phyloP scores from a whole-genome alignment of 1,140 invertebrate species.

The Rhizoglyphus robini region DNA sequence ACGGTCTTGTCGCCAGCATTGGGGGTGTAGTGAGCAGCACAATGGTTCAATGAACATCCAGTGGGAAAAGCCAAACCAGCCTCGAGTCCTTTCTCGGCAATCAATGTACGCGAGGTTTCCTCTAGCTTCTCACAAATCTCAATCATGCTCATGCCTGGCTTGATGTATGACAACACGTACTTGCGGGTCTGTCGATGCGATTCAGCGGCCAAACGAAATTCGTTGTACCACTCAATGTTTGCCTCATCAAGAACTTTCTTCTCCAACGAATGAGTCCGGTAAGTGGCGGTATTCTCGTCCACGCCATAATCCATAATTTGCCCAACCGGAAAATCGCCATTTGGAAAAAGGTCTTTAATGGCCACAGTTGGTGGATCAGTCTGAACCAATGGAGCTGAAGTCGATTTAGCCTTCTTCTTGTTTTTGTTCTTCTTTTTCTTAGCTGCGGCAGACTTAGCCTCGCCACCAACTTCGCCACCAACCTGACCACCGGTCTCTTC shows the following conservation, averaged over 20 bases:
- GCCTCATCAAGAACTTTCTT: constrained; percentile 50
- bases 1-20: constrained; percentile 95
- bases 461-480: constrained; percentile 24
- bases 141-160: constrained; percentile 98
- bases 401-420: background rate
- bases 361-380: constrained; percentile 73
- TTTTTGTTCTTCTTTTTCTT: constrained; percentile 24
- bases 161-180: constrained; percentile 77
- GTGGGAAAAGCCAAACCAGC: constrained; percentile 97
- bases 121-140: constrained; percentile 94
- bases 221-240: constrained; percentile 71
- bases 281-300: constrained; percentile 53
- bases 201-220: constrained; percentile 87
- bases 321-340: constrained; percentile 48
- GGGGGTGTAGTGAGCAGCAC: constrained; percentile 98
- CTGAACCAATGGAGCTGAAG: constrained; percentile 48
- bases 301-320: constrained; percentile 35
- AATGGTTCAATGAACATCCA: constrained; percentile 94
- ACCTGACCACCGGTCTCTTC: constrained; percentile 22
- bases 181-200: constrained; percentile 87
- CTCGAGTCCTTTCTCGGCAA: constrained; percentile 86
- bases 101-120: constrained; percentile 71
- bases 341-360: constrained; percentile 64
- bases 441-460: constrained; percentile 20
- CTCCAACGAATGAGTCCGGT: constrained; percentile 78